Conservation (phyloP, 2,113 vertebrate species). For the Alces alces region DNA sequence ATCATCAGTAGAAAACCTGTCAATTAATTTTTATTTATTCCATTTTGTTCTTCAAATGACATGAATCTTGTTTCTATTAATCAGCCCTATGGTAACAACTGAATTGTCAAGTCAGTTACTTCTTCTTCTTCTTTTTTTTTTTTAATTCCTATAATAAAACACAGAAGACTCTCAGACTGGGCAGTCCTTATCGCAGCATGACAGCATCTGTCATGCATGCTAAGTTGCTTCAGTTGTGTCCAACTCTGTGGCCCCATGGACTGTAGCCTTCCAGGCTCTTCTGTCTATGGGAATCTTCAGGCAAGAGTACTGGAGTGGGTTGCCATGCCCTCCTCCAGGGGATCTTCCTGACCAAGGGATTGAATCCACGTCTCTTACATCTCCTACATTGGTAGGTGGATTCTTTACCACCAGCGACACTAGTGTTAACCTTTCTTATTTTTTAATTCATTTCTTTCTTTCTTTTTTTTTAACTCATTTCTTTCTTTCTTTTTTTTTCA, state of each 20-base stretch:
- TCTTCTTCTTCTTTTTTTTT: not conserved
- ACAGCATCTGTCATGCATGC: not conserved
- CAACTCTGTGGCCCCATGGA: not conserved
- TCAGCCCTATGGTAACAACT: not conserved
- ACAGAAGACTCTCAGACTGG: not conserved
- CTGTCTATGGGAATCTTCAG: not conserved
- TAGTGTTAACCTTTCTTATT: not conserved
- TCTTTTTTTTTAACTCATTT: too few relatives aligned
- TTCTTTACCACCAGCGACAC: not conserved
- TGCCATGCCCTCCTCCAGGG: not conserved
- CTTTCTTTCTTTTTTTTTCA: not conserved
- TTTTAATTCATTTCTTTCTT: not conserved
- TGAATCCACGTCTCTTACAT: not conserved
- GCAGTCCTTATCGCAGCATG: not conserved
- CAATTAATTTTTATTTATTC: not conserved
- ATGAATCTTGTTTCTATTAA: not conserved
- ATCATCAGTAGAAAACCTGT: not conserved
- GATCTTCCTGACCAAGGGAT: not conserved
- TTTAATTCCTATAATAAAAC: not conserved
- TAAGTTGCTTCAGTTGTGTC: not conserved
- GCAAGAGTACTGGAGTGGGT: not conserved
- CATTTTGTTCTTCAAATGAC: not conserved
- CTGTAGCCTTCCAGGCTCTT: not conserved
- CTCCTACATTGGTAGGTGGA: not conserved
- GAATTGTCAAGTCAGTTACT: not conserved